phyloP scores from a whole-genome alignment of 2,888 invertebrate genomes.

The Tiphia femorata region DNA sequence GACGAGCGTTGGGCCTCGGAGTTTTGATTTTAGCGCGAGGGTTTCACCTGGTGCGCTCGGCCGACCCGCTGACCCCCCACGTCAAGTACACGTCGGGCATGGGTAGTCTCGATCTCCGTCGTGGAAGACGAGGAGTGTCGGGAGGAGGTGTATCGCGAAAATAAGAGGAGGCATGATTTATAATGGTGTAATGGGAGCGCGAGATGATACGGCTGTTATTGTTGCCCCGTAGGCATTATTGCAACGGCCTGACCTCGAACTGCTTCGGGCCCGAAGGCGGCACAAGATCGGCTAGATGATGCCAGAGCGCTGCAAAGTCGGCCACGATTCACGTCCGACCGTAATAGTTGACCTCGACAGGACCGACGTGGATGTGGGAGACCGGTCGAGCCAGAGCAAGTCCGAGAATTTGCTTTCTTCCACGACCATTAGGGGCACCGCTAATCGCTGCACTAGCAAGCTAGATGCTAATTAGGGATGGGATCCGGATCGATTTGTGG shows the following conservation, averaged over 20 bases:
- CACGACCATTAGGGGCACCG: too few relatives aligned
- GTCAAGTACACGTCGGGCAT: conserved; percentile 40
- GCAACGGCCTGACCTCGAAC: conserved; percentile 52
- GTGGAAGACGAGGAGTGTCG: neutral
- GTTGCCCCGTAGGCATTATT: conserved; percentile 53
- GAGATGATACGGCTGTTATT: conserved; percentile 58
- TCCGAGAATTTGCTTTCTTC: too few relatives aligned
- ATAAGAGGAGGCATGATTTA: conserved; percentile 60
- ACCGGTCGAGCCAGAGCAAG: too few relatives aligned
- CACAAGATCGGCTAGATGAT: conserved; percentile 25
- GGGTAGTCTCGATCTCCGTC: neutral
- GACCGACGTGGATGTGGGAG: conserved; percentile 43
- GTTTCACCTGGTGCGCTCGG: conserved; percentile 36
- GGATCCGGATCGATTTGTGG: too few relatives aligned
- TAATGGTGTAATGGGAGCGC: conserved; percentile 62
- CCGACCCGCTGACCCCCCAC: conserved; percentile 52
- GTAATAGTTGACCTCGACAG: conserved; percentile 52
- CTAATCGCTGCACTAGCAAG: too few relatives aligned
- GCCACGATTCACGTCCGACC: conserved; percentile 44
- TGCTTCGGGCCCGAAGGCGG: conserved; percentile 24
- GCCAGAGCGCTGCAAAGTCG: conserved; percentile 40
- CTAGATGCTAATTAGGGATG: too few relatives aligned
- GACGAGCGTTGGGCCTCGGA: conserved; percentile 7
- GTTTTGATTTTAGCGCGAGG: conserved; percentile 29
- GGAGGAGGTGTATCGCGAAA: conserved; percentile 41